These are phyloP conservation scores for Eurois occulta DNA, from an alignment of 2,888 invertebrate genomes.

Conservation along the genomic window DNA sequence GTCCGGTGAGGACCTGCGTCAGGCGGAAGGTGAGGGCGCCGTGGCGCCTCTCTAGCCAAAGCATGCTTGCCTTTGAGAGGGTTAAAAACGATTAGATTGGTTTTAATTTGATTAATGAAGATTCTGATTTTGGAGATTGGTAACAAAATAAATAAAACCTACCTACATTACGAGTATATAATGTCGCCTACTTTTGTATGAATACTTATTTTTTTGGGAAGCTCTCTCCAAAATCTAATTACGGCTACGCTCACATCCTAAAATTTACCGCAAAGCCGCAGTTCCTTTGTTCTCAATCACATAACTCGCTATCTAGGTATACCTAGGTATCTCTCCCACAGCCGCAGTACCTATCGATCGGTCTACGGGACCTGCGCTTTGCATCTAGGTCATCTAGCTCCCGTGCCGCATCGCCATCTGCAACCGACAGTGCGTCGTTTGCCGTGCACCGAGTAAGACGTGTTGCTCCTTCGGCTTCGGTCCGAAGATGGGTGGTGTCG, in stretches of 20 bases:
- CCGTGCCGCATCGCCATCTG: conserved; percentile 9
- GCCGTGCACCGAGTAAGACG: conserved; percentile 41
- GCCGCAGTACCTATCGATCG: conserved; percentile 31
- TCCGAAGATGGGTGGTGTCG: neutral
- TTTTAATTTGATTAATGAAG: too few relatives aligned
- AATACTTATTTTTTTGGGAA: too few relatives aligned
- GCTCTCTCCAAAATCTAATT: neutral
- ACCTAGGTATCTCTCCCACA: neutral
- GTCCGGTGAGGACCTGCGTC: too few relatives aligned
- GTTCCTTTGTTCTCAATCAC: neutral
- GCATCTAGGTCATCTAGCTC: conserved; percentile 20
- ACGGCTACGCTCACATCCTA: neutral
- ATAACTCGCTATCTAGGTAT: neutral
- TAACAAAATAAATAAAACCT: too few relatives aligned
- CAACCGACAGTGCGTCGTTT: conserved; percentile 36
- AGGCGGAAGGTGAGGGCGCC: too few relatives aligned
- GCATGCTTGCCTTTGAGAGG: too few relatives aligned
- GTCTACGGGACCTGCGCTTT: conserved; percentile 38
- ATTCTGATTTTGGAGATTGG: too few relatives aligned
- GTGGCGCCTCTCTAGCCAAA: too few relatives aligned
- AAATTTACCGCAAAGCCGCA: neutral
- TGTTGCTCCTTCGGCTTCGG: neutral
- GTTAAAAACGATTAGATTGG: too few relatives aligned
- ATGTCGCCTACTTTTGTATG: too few relatives aligned
- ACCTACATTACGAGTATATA: too few relatives aligned